phyloP scores from a whole-genome alignment of 2,888 invertebrate species.

The Apoda limacodes region DNA sequence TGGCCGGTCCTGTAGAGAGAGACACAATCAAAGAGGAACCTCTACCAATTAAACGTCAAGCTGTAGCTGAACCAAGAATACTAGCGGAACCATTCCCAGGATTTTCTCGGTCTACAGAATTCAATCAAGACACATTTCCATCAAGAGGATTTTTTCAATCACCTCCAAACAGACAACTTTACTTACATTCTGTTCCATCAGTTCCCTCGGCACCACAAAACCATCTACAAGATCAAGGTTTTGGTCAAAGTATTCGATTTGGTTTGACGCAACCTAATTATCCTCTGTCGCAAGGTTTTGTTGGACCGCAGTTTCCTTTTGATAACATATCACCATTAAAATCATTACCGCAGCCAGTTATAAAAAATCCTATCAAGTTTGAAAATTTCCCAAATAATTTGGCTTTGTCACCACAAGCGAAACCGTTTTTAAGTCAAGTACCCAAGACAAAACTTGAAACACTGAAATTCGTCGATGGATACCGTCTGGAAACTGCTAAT shows the following conservation, averaged over 20 bases:
- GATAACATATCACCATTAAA: constrained; percentile 38
- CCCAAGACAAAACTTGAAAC: constrained; percentile 33
- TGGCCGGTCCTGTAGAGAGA: constrained; percentile 42
- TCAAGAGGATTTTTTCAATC: constrained; percentile 41
- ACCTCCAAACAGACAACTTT: constrained; percentile 46
- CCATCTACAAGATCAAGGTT: constrained; percentile 52
- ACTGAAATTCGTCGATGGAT: constrained; percentile 56
- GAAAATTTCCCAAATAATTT: constrained; percentile 28
- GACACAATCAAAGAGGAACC: constrained; percentile 30
- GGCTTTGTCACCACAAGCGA: constrained; percentile 29
- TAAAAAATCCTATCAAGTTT: constrained; percentile 37
- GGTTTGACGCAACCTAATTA: constrained; percentile 52
- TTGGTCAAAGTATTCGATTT: constrained; percentile 51
- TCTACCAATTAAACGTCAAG: constrained; percentile 51
- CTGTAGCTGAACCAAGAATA: constrained; percentile 58
- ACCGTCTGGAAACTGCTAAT: constrained; percentile 44
- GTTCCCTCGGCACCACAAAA: constrained; percentile 60
- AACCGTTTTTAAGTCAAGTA: constrained; percentile 34
- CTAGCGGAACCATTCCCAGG: constrained; percentile 51
- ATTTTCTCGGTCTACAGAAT: constrained; percentile 29
- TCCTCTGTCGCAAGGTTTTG: constrained; percentile 50
- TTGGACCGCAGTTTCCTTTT: constrained; percentile 43
- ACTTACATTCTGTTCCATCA: constrained; percentile 46
- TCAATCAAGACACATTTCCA: constrained; percentile 41
- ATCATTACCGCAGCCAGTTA: constrained; percentile 28